phyloP scores from a whole-genome alignment of 2,888 invertebrate species.

The Caenorhabditis sp. region DNA sequence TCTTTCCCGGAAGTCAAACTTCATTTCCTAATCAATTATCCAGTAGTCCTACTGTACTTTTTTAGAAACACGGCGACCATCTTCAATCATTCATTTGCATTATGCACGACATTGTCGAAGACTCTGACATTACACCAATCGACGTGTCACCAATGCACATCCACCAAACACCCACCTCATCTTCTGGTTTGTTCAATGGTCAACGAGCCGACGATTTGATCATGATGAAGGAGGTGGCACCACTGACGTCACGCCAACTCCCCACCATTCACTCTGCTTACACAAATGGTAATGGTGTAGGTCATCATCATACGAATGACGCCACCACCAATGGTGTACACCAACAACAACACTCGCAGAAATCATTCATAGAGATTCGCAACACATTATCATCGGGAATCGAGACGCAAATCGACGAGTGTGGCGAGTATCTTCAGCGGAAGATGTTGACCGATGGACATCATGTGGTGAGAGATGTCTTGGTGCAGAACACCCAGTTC shows the following conservation, averaged over 20 bases:
- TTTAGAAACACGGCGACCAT: constrained; percentile 68
- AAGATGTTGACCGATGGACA: constrained; percentile 49
- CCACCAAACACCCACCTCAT: background rate
- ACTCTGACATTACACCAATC: constrained; percentile 26
- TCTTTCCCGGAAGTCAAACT: too few species aligned
- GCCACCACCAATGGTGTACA: background rate
- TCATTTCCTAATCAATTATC: too few species aligned
- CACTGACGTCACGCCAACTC: background rate
- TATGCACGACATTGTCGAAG: constrained; percentile 65
- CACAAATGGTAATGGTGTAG: too few species aligned
- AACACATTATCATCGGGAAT: constrained; percentile 8
- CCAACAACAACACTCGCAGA: background rate
- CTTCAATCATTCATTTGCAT: constrained; percentile 64
- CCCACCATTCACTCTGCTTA: too few species aligned
- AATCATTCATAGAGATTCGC: constrained; percentile 22
- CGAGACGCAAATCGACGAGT: constrained; percentile 14
- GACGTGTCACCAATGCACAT: background rate
- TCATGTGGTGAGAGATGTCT: constrained; percentile 55
- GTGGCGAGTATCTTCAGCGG: constrained; percentile 10
- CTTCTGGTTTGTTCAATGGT: constrained; percentile 24
- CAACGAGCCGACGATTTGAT: constrained; percentile 18
- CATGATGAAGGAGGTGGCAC: background rate
- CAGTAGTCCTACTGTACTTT: background rate
- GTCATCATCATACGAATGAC: too few species aligned
- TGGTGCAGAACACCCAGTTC: constrained; percentile 49